Base-by-base conservation (phyloP, 23 tunicate species). In the Pegea sp. region DNA sequence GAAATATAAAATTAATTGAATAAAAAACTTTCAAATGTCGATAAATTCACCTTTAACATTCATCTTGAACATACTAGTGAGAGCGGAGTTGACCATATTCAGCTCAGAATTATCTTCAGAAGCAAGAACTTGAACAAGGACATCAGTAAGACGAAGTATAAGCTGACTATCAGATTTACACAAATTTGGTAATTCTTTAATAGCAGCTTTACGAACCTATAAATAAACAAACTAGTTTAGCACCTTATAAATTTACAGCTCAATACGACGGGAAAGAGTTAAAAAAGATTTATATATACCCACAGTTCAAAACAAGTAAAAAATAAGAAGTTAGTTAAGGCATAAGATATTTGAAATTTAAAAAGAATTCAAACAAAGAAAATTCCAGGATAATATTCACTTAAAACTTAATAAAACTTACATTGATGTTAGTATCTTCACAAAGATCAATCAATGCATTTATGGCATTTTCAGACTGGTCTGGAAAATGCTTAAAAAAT, bases 401-500 rank as follows among this genome's bases (percentile, higher is more conserved):
- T n/a, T n/a, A n/a, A n/a, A n/a, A n/a, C n/a, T n/a, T n/a, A n/a
- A n/a, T 38, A 8, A 38, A 38, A 38, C 46, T 38, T 26, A 71
- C 77, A 26, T 48, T 34, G 22, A 68, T 20, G 46, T 84, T 84
- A 2, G 69, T 84, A 58, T 84, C 95, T 46, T 84, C 95, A 56
- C 95, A 84, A 16, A 84, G 68, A 59, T 84, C 84, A 30, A 84
- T 34, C 54, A 84, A 42, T 28, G 84, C 75, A 56, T 84, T 84
- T 54, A 84, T 72, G 13, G 95, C 69, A 22, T 50, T 69, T 61
- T 84, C 95, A 1, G 84, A 55, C 53, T 61, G 46, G 34, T 63
- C 69, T 4, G 73, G 63, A 68, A 84, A 84, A 68, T 67, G 79
- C 49, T 73, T 73, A 59, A 84, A 84, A 61, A 84, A 84, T 67